A percentile compares a stretch with the other conserved stretches of the same genome.
phyloP scores from a whole-genome alignment of 2,113 vertebrate species.

The Indicator maculatus region DNA sequence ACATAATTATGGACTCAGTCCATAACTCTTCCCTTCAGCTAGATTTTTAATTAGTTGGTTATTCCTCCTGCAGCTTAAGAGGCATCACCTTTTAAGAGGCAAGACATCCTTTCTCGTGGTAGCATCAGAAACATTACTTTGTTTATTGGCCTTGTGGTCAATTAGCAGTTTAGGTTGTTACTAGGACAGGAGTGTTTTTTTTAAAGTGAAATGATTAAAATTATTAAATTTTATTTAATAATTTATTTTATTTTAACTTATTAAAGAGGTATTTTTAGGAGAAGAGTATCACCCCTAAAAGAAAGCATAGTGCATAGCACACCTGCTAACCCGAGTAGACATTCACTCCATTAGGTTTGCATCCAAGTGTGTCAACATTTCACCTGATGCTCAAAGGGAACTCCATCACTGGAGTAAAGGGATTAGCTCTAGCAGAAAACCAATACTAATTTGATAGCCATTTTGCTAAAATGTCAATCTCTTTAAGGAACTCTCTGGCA shows the following conservation, averaged over 20 bases:
- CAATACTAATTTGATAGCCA: not conserved
- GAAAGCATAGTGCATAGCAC: not conserved
- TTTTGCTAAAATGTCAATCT: not conserved
- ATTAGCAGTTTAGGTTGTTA: not conserved
- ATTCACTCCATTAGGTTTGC: not conserved
- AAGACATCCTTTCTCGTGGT: not conserved
- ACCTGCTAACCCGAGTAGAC: not conserved
- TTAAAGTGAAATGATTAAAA: not conserved
- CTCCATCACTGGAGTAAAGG: not conserved
- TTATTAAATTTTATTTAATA: too few species aligned
- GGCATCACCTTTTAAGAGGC: not conserved
- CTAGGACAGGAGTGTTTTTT: not conserved
- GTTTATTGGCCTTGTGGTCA: not conserved
- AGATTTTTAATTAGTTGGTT: constrained; percentile 36
- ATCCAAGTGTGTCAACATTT: not conserved
- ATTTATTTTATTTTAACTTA: too few species aligned
- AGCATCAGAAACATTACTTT: not conserved
- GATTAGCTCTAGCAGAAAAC: not conserved
- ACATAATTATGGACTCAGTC: not conserved
- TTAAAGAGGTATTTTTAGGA: not conserved
- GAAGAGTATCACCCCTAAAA: not conserved
- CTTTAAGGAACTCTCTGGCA: not conserved
- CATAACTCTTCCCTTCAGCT: constrained; percentile 15
- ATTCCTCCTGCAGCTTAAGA: not conserved
- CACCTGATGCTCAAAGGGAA: not conserved